Percentiles rank a stretch among this genome's conserved stretches.
Evolutionary conservation across 2,888 invertebrate species (phyloP).

Genomic region (Dromius quadrimaculatus): DNA sequence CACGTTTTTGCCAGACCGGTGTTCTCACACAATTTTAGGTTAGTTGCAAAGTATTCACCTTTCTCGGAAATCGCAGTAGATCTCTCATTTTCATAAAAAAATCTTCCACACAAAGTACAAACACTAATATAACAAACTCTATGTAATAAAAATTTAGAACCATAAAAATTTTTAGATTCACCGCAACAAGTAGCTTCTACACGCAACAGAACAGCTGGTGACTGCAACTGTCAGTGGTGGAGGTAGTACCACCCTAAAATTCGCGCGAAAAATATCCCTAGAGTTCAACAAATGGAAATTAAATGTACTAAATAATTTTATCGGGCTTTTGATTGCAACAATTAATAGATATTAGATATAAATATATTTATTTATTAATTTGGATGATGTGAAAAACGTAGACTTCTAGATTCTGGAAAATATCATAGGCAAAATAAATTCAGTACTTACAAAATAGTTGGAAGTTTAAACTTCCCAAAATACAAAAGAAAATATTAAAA

Average conservation of each 20-base stretch:
- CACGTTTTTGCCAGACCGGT: conserved; percentile 16
- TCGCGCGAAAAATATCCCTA: conserved; percentile 8
- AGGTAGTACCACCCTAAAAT: conserved; percentile 18
- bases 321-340: too few species aligned
- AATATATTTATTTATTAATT: too few species aligned
- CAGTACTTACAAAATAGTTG: too few species aligned
- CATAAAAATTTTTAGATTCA: background rate
- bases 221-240: conserved; percentile 5
- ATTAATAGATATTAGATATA: too few species aligned
- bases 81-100: conserved; percentile 1
- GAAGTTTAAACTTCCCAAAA: too few species aligned
- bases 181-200: background rate
- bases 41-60: conserved; percentile 3
- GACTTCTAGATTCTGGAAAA: too few species aligned
- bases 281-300: too few species aligned
- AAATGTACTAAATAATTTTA: too few species aligned
- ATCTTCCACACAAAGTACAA: background rate
- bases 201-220: background rate
- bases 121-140: conserved; percentile 10
- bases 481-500: too few species aligned
- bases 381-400: too few species aligned
- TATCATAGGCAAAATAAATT: too few species aligned
- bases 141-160: conserved; percentile 12
- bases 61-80: conserved; percentile 4
- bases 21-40: conserved; percentile 2